Evolutionary conservation across 2,888 invertebrate genomes (phyloP), one percentile per base, ranked within the genome.

Genomic region (Cyaniris semiargus): DNA sequence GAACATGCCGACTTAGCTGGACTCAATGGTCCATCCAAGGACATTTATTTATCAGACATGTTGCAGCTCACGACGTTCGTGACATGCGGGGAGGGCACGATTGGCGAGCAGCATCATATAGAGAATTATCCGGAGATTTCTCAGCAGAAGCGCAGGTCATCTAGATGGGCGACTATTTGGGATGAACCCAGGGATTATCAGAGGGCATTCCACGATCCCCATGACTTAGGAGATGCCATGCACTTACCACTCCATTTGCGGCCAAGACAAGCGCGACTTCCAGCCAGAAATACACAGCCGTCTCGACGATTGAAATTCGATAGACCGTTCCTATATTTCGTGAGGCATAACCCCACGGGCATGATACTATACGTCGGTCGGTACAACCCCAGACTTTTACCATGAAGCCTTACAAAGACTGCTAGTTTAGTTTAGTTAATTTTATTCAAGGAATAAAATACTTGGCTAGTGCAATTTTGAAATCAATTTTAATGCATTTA

Each of bases 291-390:
- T 75, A 87, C 94, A 92, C 92, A 94, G 80, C 88, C 93, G 78
- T 97, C 96, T 6, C 94, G 97, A 85, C 94, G 97, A 85, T 94
- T 98, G 85, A 96, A 97, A 83, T 96, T 97, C 86, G 98, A 98
- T 84, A 95, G 97, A 85, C 98, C 98, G 0, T 98, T 98, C 94
- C 93, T 98, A 38, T 98, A 97, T 89, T 97, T 97, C 83, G 97
- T 98, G 18, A 95, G 98, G 85, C 98, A 98, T 89, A 98, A 98
- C 89, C 98, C 98, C 1, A 97, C 98, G n/a, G 98, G 98, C 79
- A 95, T 98, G 93, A 97, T 98, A 84, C 92, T 98, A 76, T 97
- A 97, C 87, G 97, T 97, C 94, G 98, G 98, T 70, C 95, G 98
- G 86, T 98, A 97, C 92, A 98, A 97, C 90, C 98, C 97, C 70